Conservation (phyloP, 2,113 vertebrate species). For the Serinus canaria region DNA sequence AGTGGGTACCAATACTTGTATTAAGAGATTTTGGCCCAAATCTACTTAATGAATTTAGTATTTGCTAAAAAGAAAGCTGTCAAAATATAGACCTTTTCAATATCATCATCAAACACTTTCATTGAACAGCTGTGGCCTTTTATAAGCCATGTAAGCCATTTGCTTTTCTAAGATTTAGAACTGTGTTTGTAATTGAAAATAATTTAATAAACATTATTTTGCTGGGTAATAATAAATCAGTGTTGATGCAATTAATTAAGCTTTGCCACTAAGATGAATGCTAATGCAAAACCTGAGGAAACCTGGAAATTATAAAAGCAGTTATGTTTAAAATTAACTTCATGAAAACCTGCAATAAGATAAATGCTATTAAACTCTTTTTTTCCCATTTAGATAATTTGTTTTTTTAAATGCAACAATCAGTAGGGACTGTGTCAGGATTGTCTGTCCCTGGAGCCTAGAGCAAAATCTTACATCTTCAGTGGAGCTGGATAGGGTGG, state of each 20-base stretch:
- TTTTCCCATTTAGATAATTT: neutral
- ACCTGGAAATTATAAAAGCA: neutral
- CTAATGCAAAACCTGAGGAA: neutral
- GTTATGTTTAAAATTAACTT: neutral
- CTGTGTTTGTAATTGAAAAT: neutral
- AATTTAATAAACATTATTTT: constrained; percentile 5
- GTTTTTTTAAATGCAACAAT: neutral
- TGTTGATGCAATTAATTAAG: neutral
- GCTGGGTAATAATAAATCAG: neutral
- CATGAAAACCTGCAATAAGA: neutral
- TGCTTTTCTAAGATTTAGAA: neutral
- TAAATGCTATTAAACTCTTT: neutral
- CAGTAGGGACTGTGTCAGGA: neutral
- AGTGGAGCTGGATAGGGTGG: neutral
- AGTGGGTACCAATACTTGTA: neutral
- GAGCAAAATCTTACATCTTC: neutral
- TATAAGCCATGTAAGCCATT: neutral
- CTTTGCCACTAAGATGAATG: neutral
- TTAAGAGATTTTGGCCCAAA: neutral
- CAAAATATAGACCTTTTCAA: neutral
- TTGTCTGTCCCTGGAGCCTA: neutral
- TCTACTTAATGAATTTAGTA: neutral
- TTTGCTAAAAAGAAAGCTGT: neutral
- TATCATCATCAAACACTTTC: neutral
- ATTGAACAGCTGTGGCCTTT: neutral